phyloP scores from a whole-genome alignment of 92 coral and sea anemone genomes.

The Heliopora coerulea region DNA sequence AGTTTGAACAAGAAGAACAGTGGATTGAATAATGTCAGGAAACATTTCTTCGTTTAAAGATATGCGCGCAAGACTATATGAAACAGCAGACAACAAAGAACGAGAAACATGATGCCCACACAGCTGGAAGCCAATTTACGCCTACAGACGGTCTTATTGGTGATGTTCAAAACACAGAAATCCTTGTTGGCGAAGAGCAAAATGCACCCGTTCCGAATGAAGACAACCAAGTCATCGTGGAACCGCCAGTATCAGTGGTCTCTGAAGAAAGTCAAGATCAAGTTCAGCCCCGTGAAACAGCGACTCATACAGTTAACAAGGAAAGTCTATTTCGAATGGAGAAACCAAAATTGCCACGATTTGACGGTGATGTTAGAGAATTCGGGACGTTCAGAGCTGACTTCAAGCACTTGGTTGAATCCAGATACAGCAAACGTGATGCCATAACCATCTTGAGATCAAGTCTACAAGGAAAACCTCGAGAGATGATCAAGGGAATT shows the following conservation, averaged over 20 bases:
- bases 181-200: too few relatives aligned
- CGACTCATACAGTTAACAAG: neutral
- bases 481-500: conserved; percentile 55
- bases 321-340: conserved; percentile 19
- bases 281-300: too few relatives aligned
- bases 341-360: conserved; percentile 56
- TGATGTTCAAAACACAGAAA: too few relatives aligned
- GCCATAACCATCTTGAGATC: conserved; percentile 52
- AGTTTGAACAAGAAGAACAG: conserved; percentile 25
- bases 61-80: conserved; percentile 9
- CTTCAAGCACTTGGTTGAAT: conserved; percentile 56
- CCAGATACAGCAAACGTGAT: conserved; percentile 46
- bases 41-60: conserved; percentile 14
- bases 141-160: neutral
- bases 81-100: neutral
- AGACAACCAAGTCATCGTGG: too few relatives aligned
- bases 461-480: conserved; percentile 45
- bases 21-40: conserved; percentile 20
- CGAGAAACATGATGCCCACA: neutral
- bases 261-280: too few relatives aligned
- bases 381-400: conserved; percentile 47
- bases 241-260: too few relatives aligned
- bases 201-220: too few relatives aligned
- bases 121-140: neutral
- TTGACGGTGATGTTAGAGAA: conserved; percentile 51